A percentile compares a stretch with the other conserved stretches of the same genome.
Conservation (phyloP, 2,113 vertebrate genomes). For the Boleophthalmus pectinirostris region DNA sequence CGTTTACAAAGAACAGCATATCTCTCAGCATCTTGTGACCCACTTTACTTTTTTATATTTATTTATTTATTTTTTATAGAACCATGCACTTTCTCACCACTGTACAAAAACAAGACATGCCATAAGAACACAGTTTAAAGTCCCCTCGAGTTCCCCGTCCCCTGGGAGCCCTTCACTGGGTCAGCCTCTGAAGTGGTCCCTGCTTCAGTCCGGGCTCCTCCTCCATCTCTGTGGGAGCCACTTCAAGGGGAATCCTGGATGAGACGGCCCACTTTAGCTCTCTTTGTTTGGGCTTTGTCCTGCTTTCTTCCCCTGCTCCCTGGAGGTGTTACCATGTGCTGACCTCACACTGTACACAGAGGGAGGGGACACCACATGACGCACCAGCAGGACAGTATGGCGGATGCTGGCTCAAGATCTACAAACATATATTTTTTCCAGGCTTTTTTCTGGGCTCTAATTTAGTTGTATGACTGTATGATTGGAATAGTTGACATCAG, state of each 20-base stretch:
- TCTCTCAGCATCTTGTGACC: conserved; percentile 6
- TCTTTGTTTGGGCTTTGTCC: conserved; percentile 48
- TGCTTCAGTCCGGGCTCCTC: conserved; percentile 43
- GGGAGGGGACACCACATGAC: conserved; percentile 5
- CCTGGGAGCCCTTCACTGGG: conserved; percentile 28
- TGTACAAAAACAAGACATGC: not conserved
- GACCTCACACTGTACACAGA: conserved; percentile 31
- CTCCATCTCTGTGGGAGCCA: conserved; percentile 39
- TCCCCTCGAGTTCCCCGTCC: conserved; percentile 16
- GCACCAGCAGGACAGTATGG: not conserved
- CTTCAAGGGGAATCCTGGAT: conserved; percentile 67
- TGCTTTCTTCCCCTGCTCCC: conserved; percentile 30
- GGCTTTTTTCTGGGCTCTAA: too few species aligned
- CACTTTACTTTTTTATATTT: not conserved
- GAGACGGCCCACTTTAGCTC: conserved; percentile 42
- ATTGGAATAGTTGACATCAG: too few species aligned
- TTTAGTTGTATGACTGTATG: too few species aligned
- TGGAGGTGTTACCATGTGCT: conserved; percentile 40
- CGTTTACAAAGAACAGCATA: not conserved
- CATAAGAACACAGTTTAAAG: not conserved
- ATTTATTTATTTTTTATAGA: not conserved
- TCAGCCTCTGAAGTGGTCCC: conserved; percentile 45
- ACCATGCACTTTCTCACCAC: not conserved
- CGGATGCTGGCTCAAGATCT: not conserved
- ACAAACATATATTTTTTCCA: too few species aligned